Evolutionary conservation across 1,140 invertebrate genomes (phyloP).

Genomic region (Helicoverpa armigera): DNA sequence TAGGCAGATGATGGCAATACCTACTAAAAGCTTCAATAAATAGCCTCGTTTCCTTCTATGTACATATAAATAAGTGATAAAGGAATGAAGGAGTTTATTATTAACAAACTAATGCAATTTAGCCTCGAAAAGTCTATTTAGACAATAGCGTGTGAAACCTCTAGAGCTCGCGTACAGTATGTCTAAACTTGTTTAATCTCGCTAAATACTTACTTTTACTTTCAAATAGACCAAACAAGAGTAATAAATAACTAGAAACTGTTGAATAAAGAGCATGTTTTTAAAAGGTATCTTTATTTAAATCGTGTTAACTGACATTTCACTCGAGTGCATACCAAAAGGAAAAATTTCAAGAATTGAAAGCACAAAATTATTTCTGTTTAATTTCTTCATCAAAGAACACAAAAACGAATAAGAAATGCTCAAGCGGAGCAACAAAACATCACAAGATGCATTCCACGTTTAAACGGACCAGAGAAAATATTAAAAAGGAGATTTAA

Average conservation of each 20-base stretch:
- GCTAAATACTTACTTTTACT: neutral
- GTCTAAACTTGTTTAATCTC: neutral
- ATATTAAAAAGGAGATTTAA: slow-evolving; percentile 69
- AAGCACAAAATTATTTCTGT: slow-evolving; percentile 47
- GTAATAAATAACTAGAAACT: neutral
- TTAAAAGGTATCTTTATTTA: neutral
- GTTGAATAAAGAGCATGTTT: neutral
- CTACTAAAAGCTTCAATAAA: too few relatives aligned
- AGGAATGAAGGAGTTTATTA: too few relatives aligned
- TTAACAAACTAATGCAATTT: too few relatives aligned
- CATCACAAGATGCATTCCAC: slow-evolving; percentile 75
- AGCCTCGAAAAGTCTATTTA: too few relatives aligned
- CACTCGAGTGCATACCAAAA: slow-evolving; percentile 6
- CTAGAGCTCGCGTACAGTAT: too few relatives aligned
- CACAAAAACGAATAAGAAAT: slow-evolving; percentile 59
- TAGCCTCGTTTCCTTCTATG: too few relatives aligned
- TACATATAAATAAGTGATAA: too few relatives aligned
- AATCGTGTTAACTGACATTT: slow-evolving; percentile 3
- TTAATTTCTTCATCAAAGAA: slow-evolving; percentile 67
- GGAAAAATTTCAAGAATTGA: slow-evolving; percentile 26
- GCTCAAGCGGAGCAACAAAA: slow-evolving; percentile 65
- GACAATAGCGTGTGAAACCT: too few relatives aligned
- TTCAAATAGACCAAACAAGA: neutral
- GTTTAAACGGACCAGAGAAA: slow-evolving; percentile 68
- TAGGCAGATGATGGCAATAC: too few relatives aligned